Conservation (phyloP, 1,140 invertebrate genomes). For the Portunus trituberculatus region DNA sequence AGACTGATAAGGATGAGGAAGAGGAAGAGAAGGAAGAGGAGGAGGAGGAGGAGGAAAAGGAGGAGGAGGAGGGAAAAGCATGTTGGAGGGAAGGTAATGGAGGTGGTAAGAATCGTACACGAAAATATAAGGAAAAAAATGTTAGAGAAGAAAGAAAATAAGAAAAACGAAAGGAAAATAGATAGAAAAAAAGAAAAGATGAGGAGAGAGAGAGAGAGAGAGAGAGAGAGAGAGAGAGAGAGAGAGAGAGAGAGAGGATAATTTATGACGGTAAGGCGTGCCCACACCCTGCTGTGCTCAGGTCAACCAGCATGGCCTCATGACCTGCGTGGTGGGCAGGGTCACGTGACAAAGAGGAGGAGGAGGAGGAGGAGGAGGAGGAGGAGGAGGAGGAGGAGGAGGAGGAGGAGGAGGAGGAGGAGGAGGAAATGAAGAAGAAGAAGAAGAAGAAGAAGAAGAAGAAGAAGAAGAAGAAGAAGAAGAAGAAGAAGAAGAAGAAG, state of each 20-base stretch:
- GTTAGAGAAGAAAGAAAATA: background rate
- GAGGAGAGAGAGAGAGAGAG: background rate
- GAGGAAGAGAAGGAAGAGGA: background rate
- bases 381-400: background rate
- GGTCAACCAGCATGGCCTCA: background rate
- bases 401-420: background rate
- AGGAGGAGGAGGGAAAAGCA: background rate
- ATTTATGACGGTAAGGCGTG: background rate
- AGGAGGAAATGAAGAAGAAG: background rate
- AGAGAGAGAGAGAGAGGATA: conserved; percentile 32
- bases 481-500: background rate
- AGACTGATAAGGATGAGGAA: background rate
- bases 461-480: background rate
- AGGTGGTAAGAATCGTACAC: background rate
- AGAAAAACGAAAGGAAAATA: background rate
- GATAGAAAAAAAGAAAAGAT: background rate
- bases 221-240: background rate
- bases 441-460: background rate
- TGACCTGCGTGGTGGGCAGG: background rate
- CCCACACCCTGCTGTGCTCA: background rate
- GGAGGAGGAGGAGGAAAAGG: conserved; percentile 11
- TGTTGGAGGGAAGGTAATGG: background rate
- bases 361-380: background rate
- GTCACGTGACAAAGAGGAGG: background rate
- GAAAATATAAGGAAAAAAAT: background rate